A percentile compares a stretch with the other conserved stretches of the same genome.
These are phyloP conservation scores for Lamellibrachia satsuma DNA, from an alignment of 2,888 invertebrate species.

Conservation along the genomic window DNA sequence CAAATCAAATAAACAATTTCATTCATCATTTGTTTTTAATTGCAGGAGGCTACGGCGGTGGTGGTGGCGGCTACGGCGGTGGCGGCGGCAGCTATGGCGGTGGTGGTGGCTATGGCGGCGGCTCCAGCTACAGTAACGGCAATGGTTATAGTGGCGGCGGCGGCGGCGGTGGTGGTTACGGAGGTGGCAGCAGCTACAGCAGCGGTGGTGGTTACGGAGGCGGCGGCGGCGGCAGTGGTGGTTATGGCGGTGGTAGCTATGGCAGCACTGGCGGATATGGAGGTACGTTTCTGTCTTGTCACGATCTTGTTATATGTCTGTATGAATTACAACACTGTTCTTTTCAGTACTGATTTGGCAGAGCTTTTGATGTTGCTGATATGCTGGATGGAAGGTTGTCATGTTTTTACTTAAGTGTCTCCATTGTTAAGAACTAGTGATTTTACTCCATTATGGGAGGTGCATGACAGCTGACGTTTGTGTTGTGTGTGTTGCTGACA, in stretches of 20 bases:
- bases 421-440: background rate
- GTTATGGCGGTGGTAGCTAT: constrained; percentile 39
- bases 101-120: constrained; percentile 28
- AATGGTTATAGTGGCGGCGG: constrained; percentile 19
- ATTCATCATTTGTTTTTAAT: background rate
- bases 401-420: background rate
- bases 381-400: background rate
- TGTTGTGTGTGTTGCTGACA: background rate
- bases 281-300: constrained; percentile 14
- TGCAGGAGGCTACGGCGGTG: constrained; percentile 32
- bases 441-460: background rate
- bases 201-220: constrained; percentile 31
- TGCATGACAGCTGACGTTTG: background rate
- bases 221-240: constrained; percentile 36
- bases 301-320: background rate
- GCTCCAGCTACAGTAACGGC: background rate
- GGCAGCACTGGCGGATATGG: constrained; percentile 46
- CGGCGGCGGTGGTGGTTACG: constrained; percentile 34
- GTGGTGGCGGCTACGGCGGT: constrained; percentile 40
- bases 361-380: background rate
- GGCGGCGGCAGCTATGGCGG: constrained; percentile 23
- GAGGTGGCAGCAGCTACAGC: constrained; percentile 42
- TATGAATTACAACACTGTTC: background rate
- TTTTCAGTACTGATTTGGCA: background rate
- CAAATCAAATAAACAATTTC: background rate